Base-by-base conservation (phyloP, 92 coral and sea anemone species). In the Palythoa grandis region DNA sequence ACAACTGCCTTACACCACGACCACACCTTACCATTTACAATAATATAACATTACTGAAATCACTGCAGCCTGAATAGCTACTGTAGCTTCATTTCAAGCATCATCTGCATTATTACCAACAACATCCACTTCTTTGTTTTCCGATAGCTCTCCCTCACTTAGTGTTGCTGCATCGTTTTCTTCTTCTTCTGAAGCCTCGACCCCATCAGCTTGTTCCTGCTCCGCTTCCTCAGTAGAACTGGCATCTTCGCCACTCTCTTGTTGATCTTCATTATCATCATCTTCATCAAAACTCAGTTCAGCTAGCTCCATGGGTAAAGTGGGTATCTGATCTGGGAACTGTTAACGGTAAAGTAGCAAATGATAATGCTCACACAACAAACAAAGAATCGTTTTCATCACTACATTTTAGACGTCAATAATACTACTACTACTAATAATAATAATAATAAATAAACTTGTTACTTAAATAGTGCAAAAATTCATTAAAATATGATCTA, bases 231-330 rank as follows among this genome's bases (percentile, higher is more conserved):
- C 93, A 52, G 89, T 91, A 68, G 88, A 76, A 53, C 73, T 75
- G 57, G 75, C 87, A 2, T 74, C 76, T 13, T 67, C 87, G 14
- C 74, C 84, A 60, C 79, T 83, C 4, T 91, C 95, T 58, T 76
- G 83, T 29, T 86, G 89, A 10, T 69, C 88, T 7, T 77, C 95
- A 39, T 90, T 89, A 79, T 89, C 95, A 22, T 90, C 94, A 12
- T 89, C 88, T n/a, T 90, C 97, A 67, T 95, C 98, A 90, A 93
- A 97, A 79, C 94, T 97, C 74, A 97, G 84, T 57, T 97, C 99
- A n/a, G 92, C 97, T 70, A 97, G 82, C 58, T 95, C 99, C 80
- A 96, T 93, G 79, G 99, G 99, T 50, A 97, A 85, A 12, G 92
- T 83, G 52, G 98, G 97, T 48, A 90, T 74, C 54, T 89, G 76